A percentile compares a stretch with the other conserved stretches of the same genome.
Conservation (phyloP, 1,140 invertebrate species). For the Andrena cerasifolii region DNA sequence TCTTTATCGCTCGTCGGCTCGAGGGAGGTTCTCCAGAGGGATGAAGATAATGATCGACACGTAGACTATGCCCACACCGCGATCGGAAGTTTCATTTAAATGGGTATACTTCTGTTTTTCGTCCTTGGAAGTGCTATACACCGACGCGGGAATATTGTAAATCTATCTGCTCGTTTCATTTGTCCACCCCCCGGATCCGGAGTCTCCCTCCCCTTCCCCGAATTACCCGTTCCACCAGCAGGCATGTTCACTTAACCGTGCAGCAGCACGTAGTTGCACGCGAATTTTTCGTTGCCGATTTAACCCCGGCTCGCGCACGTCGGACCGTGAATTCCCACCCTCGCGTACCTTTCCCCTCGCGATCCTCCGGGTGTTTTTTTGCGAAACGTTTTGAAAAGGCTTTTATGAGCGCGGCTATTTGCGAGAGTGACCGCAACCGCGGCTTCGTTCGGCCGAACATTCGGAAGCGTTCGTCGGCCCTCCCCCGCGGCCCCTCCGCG, state of each 20-base stretch:
- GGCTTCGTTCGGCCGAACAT: conserved; percentile 34
- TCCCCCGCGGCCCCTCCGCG: background rate
- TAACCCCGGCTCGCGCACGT: conserved; percentile 29
- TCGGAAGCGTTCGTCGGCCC: conserved; percentile 20
- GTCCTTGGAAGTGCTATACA: background rate
- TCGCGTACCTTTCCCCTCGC: background rate
- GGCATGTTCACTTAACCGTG: conserved; percentile 39
- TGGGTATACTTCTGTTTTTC: too few relatives aligned
- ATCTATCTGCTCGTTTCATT: conserved; percentile 33
- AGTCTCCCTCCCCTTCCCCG: conserved; percentile 8
- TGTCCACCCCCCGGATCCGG: conserved; percentile 24
- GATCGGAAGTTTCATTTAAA: too few relatives aligned
- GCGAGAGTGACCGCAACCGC: conserved; percentile 33
- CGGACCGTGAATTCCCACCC: conserved; percentile 36
- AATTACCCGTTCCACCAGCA: conserved; percentile 11
- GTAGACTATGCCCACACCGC: too few relatives aligned
- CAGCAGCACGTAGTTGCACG: background rate
- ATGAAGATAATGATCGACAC: too few relatives aligned
- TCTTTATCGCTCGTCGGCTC: too few relatives aligned
- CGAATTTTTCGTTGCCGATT: conserved; percentile 39
- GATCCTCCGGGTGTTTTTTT: background rate
- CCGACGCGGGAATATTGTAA: background rate
- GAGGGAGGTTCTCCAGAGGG: too few relatives aligned
- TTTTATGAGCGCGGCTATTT: conserved; percentile 26
- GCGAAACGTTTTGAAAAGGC: conserved; percentile 33